Evolutionary conservation across 2,113 vertebrate genomes (phyloP).

Genomic region (Notechis scutatus): DNA sequence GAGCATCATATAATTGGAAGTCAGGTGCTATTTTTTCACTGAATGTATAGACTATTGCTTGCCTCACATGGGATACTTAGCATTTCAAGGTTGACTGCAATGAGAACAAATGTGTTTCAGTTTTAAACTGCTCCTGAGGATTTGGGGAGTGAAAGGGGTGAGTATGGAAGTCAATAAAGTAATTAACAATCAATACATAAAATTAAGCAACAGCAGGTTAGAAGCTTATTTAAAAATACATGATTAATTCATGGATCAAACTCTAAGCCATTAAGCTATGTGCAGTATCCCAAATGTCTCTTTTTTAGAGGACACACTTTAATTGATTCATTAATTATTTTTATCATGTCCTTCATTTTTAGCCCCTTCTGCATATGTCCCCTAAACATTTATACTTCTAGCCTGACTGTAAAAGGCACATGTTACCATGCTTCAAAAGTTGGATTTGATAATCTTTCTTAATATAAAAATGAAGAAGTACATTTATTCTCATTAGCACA

Average conservation of each 20-base stretch:
- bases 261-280: background rate
- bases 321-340: background rate
- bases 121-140: background rate
- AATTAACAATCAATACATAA: background rate
- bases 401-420: background rate
- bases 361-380: constrained; percentile 6
- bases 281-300: background rate
- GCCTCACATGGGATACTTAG: background rate
- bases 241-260: background rate
- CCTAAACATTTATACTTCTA: background rate
- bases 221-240: background rate
- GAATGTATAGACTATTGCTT: background rate
- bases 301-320: background rate
- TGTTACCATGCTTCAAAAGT: background rate
- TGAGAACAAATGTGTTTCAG: background rate
- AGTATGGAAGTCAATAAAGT: background rate
- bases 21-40: background rate
- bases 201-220: background rate
- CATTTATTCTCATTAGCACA: constrained; percentile 8
- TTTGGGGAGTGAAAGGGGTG: background rate
- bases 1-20: background rate
- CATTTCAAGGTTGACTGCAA: background rate
- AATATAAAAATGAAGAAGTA: background rate
- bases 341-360: background rate
- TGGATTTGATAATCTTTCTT: constrained; percentile 2